Evolutionary conservation across 2,113 vertebrate genomes (phyloP).

Genomic region (Scophthalmus maximus): DNA sequence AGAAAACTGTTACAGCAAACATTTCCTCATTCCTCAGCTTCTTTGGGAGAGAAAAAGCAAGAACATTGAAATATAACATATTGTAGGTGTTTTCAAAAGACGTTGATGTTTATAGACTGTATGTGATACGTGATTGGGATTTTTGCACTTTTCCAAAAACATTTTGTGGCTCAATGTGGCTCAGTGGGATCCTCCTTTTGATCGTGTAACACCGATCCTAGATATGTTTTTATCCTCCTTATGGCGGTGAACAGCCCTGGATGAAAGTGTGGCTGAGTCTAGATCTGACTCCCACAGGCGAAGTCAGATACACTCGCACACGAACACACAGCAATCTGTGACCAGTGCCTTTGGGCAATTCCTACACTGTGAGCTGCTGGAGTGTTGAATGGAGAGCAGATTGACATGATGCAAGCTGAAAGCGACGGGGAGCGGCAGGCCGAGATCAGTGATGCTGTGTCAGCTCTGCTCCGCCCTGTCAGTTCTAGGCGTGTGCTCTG

Average conservation of each 20-base stretch:
- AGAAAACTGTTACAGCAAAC: conserved; percentile 27
- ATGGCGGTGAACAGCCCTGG: conserved; percentile 24
- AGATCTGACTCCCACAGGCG: conserved; percentile 41
- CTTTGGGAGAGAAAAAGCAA: background rate
- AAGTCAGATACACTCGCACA: conserved; percentile 43
- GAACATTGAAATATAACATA: background rate
- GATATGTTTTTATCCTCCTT: conserved; percentile 52
- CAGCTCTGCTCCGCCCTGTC: conserved; percentile 60
- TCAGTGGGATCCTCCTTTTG: conserved; percentile 16
- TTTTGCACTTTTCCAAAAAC: conserved; percentile 26
- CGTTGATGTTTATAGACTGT: background rate
- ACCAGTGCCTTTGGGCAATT: conserved; percentile 54
- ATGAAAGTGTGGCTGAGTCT: conserved; percentile 46
- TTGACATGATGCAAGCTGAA: conserved; percentile 68
- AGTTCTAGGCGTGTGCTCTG: conserved; percentile 47
- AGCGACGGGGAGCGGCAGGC: conserved; percentile 49
- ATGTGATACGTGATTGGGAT: background rate
- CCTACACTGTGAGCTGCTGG: conserved; percentile 35
- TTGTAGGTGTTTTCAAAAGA: background rate
- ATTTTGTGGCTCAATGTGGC: conserved; percentile 19
- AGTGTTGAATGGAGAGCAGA: conserved; percentile 42
- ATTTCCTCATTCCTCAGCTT: background rate
- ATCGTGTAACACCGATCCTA: conserved; percentile 36
- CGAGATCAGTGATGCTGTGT: conserved; percentile 58
- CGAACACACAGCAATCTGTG: conserved; percentile 54